Evolutionary conservation across 2,888 invertebrate species (phyloP), one percentile per base, ranked within the genome.

Genomic region (Hermodice carunculata): DNA sequence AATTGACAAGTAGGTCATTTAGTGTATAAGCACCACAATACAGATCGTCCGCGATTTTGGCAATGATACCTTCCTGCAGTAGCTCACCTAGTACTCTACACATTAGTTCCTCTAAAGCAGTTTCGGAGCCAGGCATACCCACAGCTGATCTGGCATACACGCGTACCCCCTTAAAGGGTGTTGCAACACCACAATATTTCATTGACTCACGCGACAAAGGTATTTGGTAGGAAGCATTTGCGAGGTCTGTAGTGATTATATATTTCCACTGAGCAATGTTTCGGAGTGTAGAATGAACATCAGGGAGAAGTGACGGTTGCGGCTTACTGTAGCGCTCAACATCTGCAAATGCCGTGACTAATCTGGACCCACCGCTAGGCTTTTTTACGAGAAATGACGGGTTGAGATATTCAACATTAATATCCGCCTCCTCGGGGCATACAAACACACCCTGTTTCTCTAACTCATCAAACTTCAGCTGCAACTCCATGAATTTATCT

Each of bases 21-120:
- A 59, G 70, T 8, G 68, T 56, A 49, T 74, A 61, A 14, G 69
- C 71, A n/a, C 72, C 68, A 52, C 70, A 70, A 49, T 71, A 74
- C 19, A 74, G 60, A 40, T 76, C 71, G 62, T 75, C 75, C 11
- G 75, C 71, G 11, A 73, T 29, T 51, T 72, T 76, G 0, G 71
- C 58, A 22, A 75, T 67, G 56, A 46, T 37, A 6, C 74, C 76
- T 3, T 61, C 64, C 32, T 66, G 57, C 1, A 75, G 8, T 19
- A 48, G 53, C 40, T 76, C 68, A 2, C 67, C 68, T 3, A 73
- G 24, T 24, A 58, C 54, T 8, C 26, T 22, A 24, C 51, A 59
- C 59, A 59, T 59, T 4, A 68, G 54, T 42, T 61, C 60, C 28
- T 64, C 67, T 6, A 49, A 24, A 6, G 49, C 49, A 24, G 49